Evolutionary conservation across 2,113 vertebrate species (phyloP), one percentile per base, ranked within the genome.

Genomic region (Semnornis frantzii): DNA sequence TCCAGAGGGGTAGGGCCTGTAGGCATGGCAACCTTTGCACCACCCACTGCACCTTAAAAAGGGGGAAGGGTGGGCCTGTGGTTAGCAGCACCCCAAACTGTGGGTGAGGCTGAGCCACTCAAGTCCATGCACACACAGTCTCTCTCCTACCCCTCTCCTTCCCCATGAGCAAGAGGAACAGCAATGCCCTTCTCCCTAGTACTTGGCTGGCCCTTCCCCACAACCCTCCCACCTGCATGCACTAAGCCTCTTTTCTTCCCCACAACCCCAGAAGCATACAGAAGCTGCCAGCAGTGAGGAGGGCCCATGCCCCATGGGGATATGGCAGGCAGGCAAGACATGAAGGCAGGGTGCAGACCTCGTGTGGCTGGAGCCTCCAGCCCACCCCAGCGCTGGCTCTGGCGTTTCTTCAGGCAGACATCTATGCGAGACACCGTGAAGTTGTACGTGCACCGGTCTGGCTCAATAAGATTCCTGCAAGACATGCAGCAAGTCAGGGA

Each of bases 1-100:
- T 99, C 99, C 94, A 99, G 97, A 92, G 99, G 98, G 60, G 98
- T 97, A 95, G 99, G 99, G 94, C 98, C 98, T 95, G 99, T 98
- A 96, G 99, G 98, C 98, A 99, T 98, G 91, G 99, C 99, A 46
- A 99, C 99, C 97, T 99, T 99, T 97, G 99, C 99, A 95, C 99
- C 99, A 98, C 99, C 99, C 99, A 99, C 99, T 99, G 99, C 99
- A 99, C 99, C 99, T 99, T 99, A 98, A 99, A 99, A 98, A 99
- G 97, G 98, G 98, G 98, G 98, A 95, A 97, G 97, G 94, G 90
- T 83, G 94, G 97, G 98, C 98, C 98, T 99, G 98, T 98, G 98
- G 98, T 99, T 98, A 99, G 98, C 98, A 98, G 97, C 97, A 96
- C 74, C 6, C 28, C 2, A 39, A 2, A 1, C 57, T 74, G 64